Evolutionary conservation across 2,113 vertebrate species (phyloP), one percentile per base, ranked within the genome.

Genomic region (Phoenicopterus ruber): DNA sequence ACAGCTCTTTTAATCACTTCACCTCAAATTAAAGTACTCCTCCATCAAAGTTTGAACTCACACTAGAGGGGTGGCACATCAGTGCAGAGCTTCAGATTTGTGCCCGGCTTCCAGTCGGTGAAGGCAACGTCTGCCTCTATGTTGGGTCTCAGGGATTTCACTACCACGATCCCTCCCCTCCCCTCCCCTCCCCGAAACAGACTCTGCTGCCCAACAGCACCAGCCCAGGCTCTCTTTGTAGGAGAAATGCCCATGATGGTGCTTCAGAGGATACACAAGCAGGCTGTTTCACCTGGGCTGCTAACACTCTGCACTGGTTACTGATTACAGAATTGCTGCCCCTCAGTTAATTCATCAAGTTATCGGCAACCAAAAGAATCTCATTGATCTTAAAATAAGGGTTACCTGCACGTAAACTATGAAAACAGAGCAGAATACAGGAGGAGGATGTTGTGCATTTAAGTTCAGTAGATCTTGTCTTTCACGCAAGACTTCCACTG

Each of bases 31-130:
- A 77, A 94, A 82, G 32, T 38, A 73, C 58, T 96, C 36, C 49
- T 95, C 62, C 49, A 80, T 88, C 82, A 87, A 87, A 73, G 66
- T 65, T 16, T 73, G 85, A 96, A 46, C 66, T 76, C 74, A 18
- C 54, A 62, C 34, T 24, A 18, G 62, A 94, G 58, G 10, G 13
- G 54, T 61, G 38, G 36, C 58, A 76, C 36, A 66, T 36, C 57
- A 36, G 61, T 36, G 28, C 40, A n/a, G 79, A 86, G 74, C 38
- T 94, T 79, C 78, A 61, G 57, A 47, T n/a, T 57, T 4, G 0
- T 24, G 28, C 49, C 34, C 4, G 3, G 28, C 44, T 88, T 87
- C 66, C 54, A 77, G 58, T 1, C 3, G 2, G 49, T 25, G 42
- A 80, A 79, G 36, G 25, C 81, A 76, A 32, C 0, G 2, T 59